Conservation (phyloP, 1,140 invertebrate genomes). For the honey bee (Apis mellifera) region DNA sequence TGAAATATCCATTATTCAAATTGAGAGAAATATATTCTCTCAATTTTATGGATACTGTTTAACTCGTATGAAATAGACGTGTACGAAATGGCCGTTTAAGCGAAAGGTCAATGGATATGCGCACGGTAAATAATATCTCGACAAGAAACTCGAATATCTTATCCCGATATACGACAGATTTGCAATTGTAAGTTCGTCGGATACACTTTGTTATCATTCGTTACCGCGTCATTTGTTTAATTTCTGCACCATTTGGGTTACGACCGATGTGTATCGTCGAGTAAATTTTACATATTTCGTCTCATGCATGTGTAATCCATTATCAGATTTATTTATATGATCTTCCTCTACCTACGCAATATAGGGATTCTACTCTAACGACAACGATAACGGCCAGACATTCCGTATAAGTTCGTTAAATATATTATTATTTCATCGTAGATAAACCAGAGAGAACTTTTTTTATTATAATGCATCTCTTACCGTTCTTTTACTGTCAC, state of each 20-base stretch:
- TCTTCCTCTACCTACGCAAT: too few species aligned
- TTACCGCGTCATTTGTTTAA: constrained; percentile 1
- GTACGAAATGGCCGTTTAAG: not conserved
- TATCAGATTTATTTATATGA: not conserved
- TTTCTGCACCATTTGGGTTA: not conserved
- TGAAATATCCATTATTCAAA: not conserved
- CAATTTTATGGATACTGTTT: too few species aligned
- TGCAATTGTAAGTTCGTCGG: not conserved
- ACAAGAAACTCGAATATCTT: too few species aligned
- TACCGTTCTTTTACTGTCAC: too few species aligned
- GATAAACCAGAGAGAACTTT: not conserved
- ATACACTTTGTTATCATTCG: not conserved
- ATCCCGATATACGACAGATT: not conserved
- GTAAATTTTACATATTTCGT: not conserved
- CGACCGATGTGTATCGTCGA: not conserved
- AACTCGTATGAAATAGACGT: too few species aligned
- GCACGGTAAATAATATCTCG: too few species aligned
- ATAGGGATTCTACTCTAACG: not conserved
- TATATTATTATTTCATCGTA: too few species aligned
- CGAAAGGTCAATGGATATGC: not conserved
- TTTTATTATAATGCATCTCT: too few species aligned
- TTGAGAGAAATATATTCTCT: not conserved
- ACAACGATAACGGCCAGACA: not conserved
- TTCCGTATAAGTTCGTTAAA: not conserved
- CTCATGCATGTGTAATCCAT: not conserved